Base-by-base conservation (phyloP, 2,888 invertebrate genomes). In the Pristionchus maxplancki region DNA sequence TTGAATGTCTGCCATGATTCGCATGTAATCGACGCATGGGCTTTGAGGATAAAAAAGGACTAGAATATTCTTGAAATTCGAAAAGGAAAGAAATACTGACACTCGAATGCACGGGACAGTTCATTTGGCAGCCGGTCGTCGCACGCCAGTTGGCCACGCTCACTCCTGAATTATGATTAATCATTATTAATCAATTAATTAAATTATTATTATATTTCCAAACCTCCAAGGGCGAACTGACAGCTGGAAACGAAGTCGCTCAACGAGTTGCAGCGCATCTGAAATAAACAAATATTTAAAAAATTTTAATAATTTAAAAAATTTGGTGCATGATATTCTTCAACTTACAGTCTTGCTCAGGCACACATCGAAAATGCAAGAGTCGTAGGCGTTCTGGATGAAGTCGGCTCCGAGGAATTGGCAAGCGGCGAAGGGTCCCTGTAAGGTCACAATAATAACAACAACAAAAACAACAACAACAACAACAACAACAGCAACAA, bases 311-410 rank as follows among this genome's bases (percentile, higher is more conserved):
- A 17, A n/a, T n/a, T n/a, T n/a, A n/a, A n/a, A n/a, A n/a, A n/a
- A n/a, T n/a, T n/a, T n/a, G n/a, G n/a, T n/a, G n/a, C n/a, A n/a
- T n/a, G n/a, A n/a, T n/a, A n/a, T n/a, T n/a, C n/a, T n/a, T n/a
- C n/a, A 1, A 87, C 67, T 67, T n/a, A 87, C 89, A 15, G 64
- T 82, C 58, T 89, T 89, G 82, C 90, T 89, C 40, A 88, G 88
- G 88, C 93, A 93, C 31, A 92, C 88, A 84, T 93, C 93, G 89
- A 90, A 93, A 48, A 92, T 89, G 87, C 93, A 93, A 88, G 92
- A 90, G 88, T 91, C 89, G 89, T 90, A 92, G 2, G 74, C 71
- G 9, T 62, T 85, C 50, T 91, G 88, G 50, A 91, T 88, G 44
- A 90, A 90, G 37, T 90, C 91, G 34, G 90, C 89, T 24, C 91